Percentiles rank a stretch among this genome's conserved stretches.
Conservation (phyloP, 1,140 invertebrate genomes). For the Ditylenchus dipsaci region DNA sequence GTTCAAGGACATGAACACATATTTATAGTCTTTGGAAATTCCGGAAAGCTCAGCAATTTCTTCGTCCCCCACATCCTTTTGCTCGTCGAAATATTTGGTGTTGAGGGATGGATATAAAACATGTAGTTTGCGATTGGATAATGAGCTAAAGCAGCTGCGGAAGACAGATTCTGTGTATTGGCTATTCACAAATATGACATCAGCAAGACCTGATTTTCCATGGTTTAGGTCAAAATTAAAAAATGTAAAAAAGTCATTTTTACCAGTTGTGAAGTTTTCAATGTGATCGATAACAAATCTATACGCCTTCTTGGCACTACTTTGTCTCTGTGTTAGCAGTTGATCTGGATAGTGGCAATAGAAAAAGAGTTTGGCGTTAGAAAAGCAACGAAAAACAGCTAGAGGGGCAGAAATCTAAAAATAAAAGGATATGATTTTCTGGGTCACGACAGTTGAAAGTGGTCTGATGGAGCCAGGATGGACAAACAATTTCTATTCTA, state of each 20-base stretch:
- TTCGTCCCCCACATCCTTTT: slow-evolving; percentile 3
- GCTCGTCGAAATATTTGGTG: slow-evolving; percentile 66
- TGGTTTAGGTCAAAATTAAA: too few relatives aligned
- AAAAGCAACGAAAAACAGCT: slow-evolving; percentile 61
- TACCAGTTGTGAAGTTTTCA: slow-evolving; percentile 82
- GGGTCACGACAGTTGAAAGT: too few relatives aligned
- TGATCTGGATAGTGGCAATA: slow-evolving; percentile 98
- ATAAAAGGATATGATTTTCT: slow-evolving; percentile 12
- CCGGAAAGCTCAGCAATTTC: not conserved
- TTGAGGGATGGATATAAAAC: slow-evolving; percentile 81
- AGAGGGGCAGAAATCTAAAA: slow-evolving; percentile 49
- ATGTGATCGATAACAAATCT: slow-evolving; percentile 81
- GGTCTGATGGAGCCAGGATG: too few relatives aligned
- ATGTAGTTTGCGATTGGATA: slow-evolving; percentile 61
- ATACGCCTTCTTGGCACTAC: slow-evolving; percentile 68
- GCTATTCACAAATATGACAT: slow-evolving; percentile 81
- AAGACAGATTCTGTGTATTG: slow-evolving; percentile 70
- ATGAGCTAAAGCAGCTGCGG: slow-evolving; percentile 58
- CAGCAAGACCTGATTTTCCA: not conserved
- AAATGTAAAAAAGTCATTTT: slow-evolving; percentile 2
- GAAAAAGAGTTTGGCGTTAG: slow-evolving; percentile 72
- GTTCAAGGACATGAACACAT: slow-evolving; percentile 85
- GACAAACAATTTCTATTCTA: too few relatives aligned
- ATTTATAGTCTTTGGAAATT: not conserved
- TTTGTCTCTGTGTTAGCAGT: slow-evolving; percentile 70